Percentiles rank a stretch among this genome's conserved stretches.
Evolutionary conservation across 2,113 vertebrate species (phyloP).

Genomic region (Triplophysa siluroides): DNA sequence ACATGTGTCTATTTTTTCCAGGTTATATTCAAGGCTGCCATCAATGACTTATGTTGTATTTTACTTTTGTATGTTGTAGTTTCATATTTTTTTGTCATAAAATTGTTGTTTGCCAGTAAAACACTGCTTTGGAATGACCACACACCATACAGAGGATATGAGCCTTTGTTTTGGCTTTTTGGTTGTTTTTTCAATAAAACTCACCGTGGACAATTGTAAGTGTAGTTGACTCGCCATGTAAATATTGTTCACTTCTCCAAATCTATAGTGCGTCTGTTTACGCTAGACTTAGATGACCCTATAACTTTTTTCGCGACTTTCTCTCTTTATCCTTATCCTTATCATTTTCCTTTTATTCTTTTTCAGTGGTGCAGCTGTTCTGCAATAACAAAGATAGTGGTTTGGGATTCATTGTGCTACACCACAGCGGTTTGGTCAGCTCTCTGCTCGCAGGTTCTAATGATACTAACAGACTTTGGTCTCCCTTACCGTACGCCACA

Average conservation of each 20-base stretch:
- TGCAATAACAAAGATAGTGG: background rate
- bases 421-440: constrained; percentile 6
- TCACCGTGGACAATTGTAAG: background rate
- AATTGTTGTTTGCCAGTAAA: no score
- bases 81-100: no score
- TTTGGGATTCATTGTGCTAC: background rate
- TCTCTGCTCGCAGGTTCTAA: constrained; percentile 21
- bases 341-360: background rate
- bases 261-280: background rate
- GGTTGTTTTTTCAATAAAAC: background rate
- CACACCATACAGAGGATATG: background rate
- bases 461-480: constrained; percentile 37
- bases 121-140: background rate
- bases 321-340: background rate
- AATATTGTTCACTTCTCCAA: background rate
- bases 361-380: background rate
- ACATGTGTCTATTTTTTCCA: no score
- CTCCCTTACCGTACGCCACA: constrained; percentile 13
- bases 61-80: no score
- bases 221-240: background rate
- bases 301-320: constrained; percentile 1
- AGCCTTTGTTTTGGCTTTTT: no score
- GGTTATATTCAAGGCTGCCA: no score
- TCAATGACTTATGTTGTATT: no score
- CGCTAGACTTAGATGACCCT: background rate